These are phyloP conservation scores for Semicossyphus pulcher DNA, from an alignment of 2,113 vertebrate genomes.

Conservation along the genomic window DNA sequence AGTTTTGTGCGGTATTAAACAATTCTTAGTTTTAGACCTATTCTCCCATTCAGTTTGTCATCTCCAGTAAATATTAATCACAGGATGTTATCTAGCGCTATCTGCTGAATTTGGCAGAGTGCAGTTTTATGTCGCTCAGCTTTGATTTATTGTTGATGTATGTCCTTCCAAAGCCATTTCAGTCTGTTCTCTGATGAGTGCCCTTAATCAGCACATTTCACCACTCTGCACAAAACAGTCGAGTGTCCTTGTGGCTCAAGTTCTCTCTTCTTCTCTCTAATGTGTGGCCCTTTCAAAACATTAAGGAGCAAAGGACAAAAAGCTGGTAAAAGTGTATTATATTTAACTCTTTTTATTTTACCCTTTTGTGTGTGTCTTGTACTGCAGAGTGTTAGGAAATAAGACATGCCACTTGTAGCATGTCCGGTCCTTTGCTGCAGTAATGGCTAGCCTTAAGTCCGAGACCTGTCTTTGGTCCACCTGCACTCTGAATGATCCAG, in stretches of 20 bases:
- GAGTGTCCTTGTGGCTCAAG: constrained; percentile 52
- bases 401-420: constrained; percentile 4
- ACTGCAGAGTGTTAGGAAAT: constrained; percentile 2
- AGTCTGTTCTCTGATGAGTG: constrained; percentile 56
- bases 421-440: not conserved
- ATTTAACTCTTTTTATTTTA: constrained; percentile 9
- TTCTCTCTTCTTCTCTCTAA: constrained; percentile 16
- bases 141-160: constrained; percentile 66
- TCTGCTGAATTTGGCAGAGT: constrained; percentile 33
- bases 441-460: constrained; percentile 20
- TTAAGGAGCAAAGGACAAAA: not conserved
- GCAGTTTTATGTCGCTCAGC: constrained; percentile 27
- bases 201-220: constrained; percentile 68
- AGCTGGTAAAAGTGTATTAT: constrained; percentile 3
- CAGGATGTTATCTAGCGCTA: not conserved
- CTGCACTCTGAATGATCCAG: constrained; percentile 6
- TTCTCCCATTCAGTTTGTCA: not conserved
- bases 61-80: constrained; percentile 28
- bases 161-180: constrained; percentile 64
- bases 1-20: not conserved
- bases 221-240: constrained; percentile 28
- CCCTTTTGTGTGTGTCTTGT: not conserved
- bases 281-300: not conserved
- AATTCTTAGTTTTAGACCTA: not conserved
- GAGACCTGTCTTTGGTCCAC: constrained; percentile 5